These are phyloP conservation scores for Hypotaenidia philippensis DNA, from an alignment of 2,797 vertebrate species.

Conservation along the genomic window DNA sequence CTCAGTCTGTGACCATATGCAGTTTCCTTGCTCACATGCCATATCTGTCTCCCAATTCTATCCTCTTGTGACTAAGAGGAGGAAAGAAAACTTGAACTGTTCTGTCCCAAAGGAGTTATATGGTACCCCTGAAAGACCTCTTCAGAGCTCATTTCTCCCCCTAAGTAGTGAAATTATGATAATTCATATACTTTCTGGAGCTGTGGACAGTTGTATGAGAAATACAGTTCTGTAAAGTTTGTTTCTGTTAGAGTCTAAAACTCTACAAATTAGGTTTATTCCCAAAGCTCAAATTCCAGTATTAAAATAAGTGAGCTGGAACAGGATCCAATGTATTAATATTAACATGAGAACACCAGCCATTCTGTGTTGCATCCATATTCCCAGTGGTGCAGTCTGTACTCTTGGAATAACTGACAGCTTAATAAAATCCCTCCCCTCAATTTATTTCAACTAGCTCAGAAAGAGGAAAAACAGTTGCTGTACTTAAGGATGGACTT, in stretches of 20 bases:
- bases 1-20: not conserved
- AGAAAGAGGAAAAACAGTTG: not conserved
- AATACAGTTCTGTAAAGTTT: not conserved
- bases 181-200: not conserved
- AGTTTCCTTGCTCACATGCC: not conserved
- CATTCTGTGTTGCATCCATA: not conserved
- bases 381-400: constrained; percentile 20
- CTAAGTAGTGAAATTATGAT: not conserved
- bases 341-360: constrained; percentile 44
- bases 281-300: constrained; percentile 44
- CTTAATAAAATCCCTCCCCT: constrained; percentile 4
- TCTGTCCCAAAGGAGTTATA: not conserved
- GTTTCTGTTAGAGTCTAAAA: not conserved
- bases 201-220: not conserved
- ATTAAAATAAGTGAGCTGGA: constrained; percentile 47
- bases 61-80: not conserved
- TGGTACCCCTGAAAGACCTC: not conserved
- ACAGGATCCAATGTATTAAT: constrained; percentile 26
- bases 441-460: not conserved
- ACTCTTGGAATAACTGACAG: not conserved
- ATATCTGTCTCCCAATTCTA: not conserved
- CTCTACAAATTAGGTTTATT: not conserved
- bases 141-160: not conserved
- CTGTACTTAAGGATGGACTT: not conserved
- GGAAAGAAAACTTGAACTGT: not conserved